Conservation (phyloP, 2,797 vertebrate genomes). For the Pangasius krempfi region DNA sequence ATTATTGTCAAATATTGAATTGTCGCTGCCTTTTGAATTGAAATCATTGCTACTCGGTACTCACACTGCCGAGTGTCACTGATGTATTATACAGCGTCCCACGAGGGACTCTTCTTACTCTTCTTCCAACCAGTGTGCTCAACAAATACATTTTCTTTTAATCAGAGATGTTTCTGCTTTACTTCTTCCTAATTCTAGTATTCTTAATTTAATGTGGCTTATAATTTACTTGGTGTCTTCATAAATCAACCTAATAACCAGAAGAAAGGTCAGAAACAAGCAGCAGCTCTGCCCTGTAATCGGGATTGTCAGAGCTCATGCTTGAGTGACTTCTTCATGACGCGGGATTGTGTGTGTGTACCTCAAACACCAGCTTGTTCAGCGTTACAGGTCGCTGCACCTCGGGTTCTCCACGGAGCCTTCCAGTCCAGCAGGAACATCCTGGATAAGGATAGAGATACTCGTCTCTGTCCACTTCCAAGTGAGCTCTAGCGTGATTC, state of each 20-base stretch:
- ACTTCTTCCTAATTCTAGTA: not conserved
- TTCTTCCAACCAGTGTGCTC: not conserved
- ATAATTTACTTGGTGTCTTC: not conserved
- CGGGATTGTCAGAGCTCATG: not conserved
- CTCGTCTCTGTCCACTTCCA: not conserved
- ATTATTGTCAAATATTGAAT: not conserved
- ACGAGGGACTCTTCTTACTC: no score
- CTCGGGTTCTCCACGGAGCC: not conserved
- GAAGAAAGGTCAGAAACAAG: not conserved
- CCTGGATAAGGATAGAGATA: not conserved
- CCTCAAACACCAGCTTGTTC: not conserved
- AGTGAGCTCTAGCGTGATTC: not conserved
- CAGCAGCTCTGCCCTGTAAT: not conserved
- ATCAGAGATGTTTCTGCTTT: not conserved
- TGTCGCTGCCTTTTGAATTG: not conserved
- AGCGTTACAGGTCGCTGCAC: not conserved
- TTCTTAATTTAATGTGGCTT: not conserved
- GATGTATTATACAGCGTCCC: not conserved
- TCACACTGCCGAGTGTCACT: not conserved
- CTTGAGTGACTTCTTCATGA: not conserved
- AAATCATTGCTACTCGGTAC: not conserved
- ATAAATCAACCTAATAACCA: not conserved
- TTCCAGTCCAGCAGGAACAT: not conserved
- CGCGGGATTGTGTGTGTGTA: not conserved
- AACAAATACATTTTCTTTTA: not conserved